Evolutionary conservation across 2,888 invertebrate genomes (phyloP).

Genomic region (Sinotaia quadrata): DNA sequence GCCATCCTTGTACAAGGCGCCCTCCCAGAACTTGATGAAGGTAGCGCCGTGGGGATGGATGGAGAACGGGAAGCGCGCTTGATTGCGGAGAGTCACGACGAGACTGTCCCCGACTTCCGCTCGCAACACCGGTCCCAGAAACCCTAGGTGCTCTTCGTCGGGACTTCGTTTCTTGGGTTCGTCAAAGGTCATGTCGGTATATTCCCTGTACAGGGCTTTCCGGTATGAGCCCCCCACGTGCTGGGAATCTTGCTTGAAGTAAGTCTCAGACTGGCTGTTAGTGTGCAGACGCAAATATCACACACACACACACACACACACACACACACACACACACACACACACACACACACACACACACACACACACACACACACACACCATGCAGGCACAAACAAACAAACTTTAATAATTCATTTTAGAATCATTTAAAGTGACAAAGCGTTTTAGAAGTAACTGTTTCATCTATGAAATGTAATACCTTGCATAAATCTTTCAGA

Average conservation of each 20-base stretch:
- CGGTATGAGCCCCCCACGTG: conserved; percentile 34
- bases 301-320: too few species aligned
- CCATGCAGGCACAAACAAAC: too few species aligned
- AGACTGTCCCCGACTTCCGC: conserved; percentile 34
- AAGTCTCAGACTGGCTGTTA: conserved; percentile 31
- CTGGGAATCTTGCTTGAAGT: conserved; percentile 18
- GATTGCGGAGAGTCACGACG: conserved; percentile 30
- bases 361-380: too few species aligned
- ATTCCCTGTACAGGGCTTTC: conserved; percentile 38
- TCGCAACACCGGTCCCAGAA: conserved; percentile 37
- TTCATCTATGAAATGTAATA: too few species aligned
- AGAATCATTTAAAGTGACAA: too few species aligned
- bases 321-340: too few species aligned
- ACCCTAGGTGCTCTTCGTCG: conserved; percentile 34
- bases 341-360: too few species aligned
- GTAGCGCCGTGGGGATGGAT: conserved; percentile 39
- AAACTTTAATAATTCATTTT: too few species aligned
- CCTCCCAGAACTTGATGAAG: conserved; percentile 50
- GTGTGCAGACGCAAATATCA: too few species aligned
- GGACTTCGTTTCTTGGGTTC: conserved; percentile 9
- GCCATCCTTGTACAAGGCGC: conserved; percentile 28
- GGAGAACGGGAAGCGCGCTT: conserved; percentile 30
- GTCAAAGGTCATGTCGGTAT: conserved; percentile 32
- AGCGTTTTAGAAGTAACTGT: too few species aligned
- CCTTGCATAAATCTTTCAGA: too few species aligned